Conservation (phyloP, 2,888 invertebrate species). For the Hydrotaea cyrtoneurina region DNA sequence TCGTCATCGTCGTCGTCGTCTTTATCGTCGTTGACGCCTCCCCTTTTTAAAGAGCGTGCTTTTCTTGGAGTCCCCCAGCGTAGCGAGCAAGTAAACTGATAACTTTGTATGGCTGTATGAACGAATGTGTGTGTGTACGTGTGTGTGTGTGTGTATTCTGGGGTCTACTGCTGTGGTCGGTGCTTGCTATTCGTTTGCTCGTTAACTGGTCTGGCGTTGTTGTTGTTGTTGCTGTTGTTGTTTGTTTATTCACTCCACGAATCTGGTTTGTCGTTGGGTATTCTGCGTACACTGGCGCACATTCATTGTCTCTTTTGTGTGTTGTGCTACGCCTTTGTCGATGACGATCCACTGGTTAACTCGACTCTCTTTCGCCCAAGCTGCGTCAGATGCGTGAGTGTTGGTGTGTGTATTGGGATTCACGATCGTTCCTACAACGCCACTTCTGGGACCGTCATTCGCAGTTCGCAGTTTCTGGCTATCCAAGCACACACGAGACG, state of each 20-base stretch:
- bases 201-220: slow-evolving; percentile 58
- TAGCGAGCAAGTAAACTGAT: slow-evolving; percentile 49
- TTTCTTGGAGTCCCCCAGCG: slow-evolving; percentile 59
- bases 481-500: slow-evolving; percentile 1
- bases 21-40: slow-evolving; percentile 75
- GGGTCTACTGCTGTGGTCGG: slow-evolving; percentile 39
- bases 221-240: slow-evolving; percentile 31
- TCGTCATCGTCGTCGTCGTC: slow-evolving; percentile 50
- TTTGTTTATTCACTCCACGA: slow-evolving; percentile 55
- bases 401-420: slow-evolving; percentile 74
- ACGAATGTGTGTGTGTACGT: slow-evolving; percentile 3
- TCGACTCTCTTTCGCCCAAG: slow-evolving; percentile 46
- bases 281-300: slow-evolving; percentile 54
- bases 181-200: slow-evolving; percentile 37
- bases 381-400: slow-evolving; percentile 75
- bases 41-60: slow-evolving; percentile 72
- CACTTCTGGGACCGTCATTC: slow-evolving; percentile 22
- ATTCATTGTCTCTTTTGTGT: slow-evolving; percentile 45
- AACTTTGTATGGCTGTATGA: slow-evolving; percentile 40
- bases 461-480: neutral
- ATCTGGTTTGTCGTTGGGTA: slow-evolving; percentile 64
- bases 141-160: slow-evolving; percentile 11
- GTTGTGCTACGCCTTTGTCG: slow-evolving; percentile 60
- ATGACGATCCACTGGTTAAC: slow-evolving; percentile 32
- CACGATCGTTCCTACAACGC: slow-evolving; percentile 52